Conservation (phyloP, 2,797 vertebrate genomes). For the Alcedo atthis region DNA sequence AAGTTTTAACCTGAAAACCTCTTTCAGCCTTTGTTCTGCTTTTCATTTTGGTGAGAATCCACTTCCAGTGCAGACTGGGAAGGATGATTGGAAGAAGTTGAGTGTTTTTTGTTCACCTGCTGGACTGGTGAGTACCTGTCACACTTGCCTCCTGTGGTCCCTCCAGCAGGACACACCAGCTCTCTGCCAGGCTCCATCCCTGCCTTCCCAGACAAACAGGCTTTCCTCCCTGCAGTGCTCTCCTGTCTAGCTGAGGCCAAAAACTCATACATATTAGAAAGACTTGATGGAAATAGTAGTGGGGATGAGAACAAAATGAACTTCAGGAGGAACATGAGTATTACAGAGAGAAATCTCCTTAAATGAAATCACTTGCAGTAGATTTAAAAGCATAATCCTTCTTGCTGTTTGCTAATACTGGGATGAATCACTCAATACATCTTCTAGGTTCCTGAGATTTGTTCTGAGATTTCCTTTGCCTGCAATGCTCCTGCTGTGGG, state of each 20-base stretch:
- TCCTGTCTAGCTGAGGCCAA: neutral
- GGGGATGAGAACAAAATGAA: neutral
- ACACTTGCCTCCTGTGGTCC: neutral
- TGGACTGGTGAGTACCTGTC: neutral
- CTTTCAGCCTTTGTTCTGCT: neutral
- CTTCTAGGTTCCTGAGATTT: neutral
- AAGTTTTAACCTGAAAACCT: neutral
- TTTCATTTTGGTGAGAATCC: neutral
- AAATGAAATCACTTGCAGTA: slow-evolving; percentile 40
- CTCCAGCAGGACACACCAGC: neutral
- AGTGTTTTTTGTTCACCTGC: neutral
- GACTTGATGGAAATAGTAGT: neutral
- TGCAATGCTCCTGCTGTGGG: neutral
- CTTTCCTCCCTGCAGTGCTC: neutral
- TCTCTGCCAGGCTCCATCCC: neutral
- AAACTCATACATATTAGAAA: neutral
- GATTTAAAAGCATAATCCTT: slow-evolving; percentile 47
- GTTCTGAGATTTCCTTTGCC: neutral
- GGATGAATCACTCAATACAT: neutral
- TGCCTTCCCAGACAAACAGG: neutral
- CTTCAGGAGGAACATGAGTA: slow-evolving; percentile 6
- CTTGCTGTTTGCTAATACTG: neutral
- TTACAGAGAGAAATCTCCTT: slow-evolving; percentile 52
- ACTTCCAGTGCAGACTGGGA: neutral
- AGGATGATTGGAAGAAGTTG: neutral